Base-by-base conservation (phyloP, 2,797 vertebrate species). In the Smutsia temminckii region DNA sequence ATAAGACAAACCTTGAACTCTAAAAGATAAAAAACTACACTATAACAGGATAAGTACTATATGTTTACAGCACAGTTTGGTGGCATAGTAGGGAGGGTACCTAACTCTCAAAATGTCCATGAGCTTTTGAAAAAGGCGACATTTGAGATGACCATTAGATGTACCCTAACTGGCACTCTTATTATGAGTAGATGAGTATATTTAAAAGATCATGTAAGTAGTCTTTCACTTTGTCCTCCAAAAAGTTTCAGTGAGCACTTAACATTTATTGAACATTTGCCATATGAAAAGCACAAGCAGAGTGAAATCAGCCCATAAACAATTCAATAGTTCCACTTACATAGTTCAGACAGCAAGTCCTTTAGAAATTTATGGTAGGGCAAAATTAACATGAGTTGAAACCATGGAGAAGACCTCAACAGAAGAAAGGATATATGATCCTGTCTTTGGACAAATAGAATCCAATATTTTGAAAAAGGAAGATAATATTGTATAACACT, bases 1-100 rank as follows among this genome's bases (percentile, higher is more conserved):
- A 3, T 86, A 89, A 51, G 4, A 84, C 13, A 85, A 55, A 71
- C 61, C 21, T 80, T 84, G 25, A 91, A 71, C 13, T 51, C 8
- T 29, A 80, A 84, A 1, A 79, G 8, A 61, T 37, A 57, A 46
- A 40, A 3, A 89, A 51, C 12, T 34, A 7, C 4, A 51, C 72
- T 66, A 34, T 29, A 81, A 34, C 6, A 79, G 8, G 0, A 21
- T 46, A 87, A 53, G 21, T 27, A 75, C 5, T 64, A 3, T 63
- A 16, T 74, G 0, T 40, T 63, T 93, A 89, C 13, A 29, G 4
- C 8, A 18, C 1, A 51, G 16, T 40, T 27, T 34, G 4, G 8
- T 6, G 1, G 2, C 4, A n/a, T 27, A 29, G 12, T 20, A 34
- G 1, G 11, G 2, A 64, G 4, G 86, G 0, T n/a, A 69, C 34